Conservation (phyloP, 1,140 invertebrate genomes). For the Carposina sasakii region DNA sequence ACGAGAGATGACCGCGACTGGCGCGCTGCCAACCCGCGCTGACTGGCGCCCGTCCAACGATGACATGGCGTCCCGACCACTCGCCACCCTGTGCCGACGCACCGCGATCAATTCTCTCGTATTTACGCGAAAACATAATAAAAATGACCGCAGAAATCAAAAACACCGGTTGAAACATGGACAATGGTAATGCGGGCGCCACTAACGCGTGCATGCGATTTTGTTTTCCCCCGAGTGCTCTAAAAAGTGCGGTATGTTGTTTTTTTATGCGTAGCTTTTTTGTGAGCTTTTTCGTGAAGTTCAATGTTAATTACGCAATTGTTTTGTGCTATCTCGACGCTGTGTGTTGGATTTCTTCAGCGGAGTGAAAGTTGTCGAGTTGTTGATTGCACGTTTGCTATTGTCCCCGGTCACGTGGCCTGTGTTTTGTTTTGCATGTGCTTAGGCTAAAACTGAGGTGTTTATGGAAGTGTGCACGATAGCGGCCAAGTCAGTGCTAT, state of each 20-base stretch:
- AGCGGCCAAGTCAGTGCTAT: no score
- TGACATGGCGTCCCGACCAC: constrained; percentile 43
- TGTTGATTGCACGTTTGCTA: background rate
- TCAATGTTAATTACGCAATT: constrained; percentile 52
- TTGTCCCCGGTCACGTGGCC: background rate
- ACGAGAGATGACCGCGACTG: constrained; percentile 26
- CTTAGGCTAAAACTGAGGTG: no score
- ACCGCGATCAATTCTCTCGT: constrained; percentile 25
- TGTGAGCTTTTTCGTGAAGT: constrained; percentile 32
- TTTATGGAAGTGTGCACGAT: no score
- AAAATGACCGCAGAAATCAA: no score
- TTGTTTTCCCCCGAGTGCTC: constrained; percentile 4
- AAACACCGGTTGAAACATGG: constrained; percentile 49
- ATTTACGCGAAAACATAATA: no score
- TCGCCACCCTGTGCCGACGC: constrained; percentile 36
- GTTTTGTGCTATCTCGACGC: constrained; percentile 11
- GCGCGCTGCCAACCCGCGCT: constrained; percentile 39
- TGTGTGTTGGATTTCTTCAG: background rate
- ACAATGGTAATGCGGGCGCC: constrained; percentile 53
- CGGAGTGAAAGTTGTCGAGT: background rate
- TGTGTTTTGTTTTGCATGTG: no score
- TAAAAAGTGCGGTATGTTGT: background rate
- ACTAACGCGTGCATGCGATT: constrained; percentile 37
- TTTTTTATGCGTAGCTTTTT: constrained; percentile 34
- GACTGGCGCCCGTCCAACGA: no score